Percentiles rank a stretch among this genome's conserved stretches.
These are phyloP conservation scores for Lycia hirtaria DNA, from an alignment of 2,888 invertebrate species.

Conservation along the genomic window DNA sequence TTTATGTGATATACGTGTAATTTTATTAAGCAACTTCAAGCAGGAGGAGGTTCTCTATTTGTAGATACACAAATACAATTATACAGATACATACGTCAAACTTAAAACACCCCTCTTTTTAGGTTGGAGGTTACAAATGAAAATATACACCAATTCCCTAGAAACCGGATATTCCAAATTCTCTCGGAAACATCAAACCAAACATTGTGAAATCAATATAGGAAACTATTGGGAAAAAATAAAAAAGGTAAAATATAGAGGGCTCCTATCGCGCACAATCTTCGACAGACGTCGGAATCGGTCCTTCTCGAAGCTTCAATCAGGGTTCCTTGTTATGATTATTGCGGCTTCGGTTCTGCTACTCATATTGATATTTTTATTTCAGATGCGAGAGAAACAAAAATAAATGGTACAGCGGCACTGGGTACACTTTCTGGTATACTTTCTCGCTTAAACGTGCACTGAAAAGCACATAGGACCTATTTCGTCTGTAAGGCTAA, in stretches of 20 bases:
- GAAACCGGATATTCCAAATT: slow-evolving; percentile 16
- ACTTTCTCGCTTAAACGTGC: too few relatives aligned
- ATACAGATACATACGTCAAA: too few relatives aligned
- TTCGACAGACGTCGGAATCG: slow-evolving; percentile 39
- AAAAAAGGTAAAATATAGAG: slow-evolving; percentile 31
- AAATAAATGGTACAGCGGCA: too few relatives aligned
- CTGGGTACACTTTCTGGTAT: neutral
- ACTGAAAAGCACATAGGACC: too few relatives aligned
- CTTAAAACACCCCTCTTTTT: too few relatives aligned
- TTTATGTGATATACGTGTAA: too few relatives aligned
- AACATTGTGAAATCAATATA: slow-evolving; percentile 33
- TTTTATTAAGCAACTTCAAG: too few relatives aligned
- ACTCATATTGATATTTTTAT: slow-evolving; percentile 22
- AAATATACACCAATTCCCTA: slow-evolving; percentile 8
- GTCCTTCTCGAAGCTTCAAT: slow-evolving; percentile 48
- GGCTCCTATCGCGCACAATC: slow-evolving; percentile 29
- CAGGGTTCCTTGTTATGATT: slow-evolving; percentile 51
- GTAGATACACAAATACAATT: too few relatives aligned
- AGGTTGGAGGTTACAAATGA: too few relatives aligned
- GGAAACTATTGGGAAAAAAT: slow-evolving; percentile 31
- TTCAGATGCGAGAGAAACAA: too few relatives aligned
- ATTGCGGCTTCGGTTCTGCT: slow-evolving; percentile 37
- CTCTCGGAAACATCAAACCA: slow-evolving; percentile 29
- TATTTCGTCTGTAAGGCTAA: too few relatives aligned
- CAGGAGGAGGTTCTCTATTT: too few relatives aligned